Evolutionary conservation across 1,140 invertebrate species (phyloP), one percentile per base, ranked within the genome.

Genomic region (Halyomorpha halys): DNA sequence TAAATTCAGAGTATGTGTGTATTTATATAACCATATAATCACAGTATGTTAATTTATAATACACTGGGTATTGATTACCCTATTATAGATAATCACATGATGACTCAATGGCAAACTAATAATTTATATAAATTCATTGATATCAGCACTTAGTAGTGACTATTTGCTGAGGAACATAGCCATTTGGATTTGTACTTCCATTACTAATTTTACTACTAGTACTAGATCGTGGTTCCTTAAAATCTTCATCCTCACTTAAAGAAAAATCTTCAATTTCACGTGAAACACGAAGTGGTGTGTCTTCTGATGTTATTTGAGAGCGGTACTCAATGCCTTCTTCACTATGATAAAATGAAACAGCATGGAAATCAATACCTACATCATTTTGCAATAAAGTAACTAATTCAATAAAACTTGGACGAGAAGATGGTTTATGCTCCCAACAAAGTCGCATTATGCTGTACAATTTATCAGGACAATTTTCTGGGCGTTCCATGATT

Each of bases 401-500:
- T 13, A 94, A 81, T 60, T 89, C 84, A 61, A 90, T 78, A 76
- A 98, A 98, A 62, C 86, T 84, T 18, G 94, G 94, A 59, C 94
- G 76, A 25, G 77, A 76, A 25, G 79, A 78, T 8, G 87, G 81
- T 70, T 87, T 84, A 71, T 87, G 86, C 69, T 83, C 81, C 94
- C 94, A 98, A 71, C 92, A 97, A 49, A 79, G 76, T 63, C 84
- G 80, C 95, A 98, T 98, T 39, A 98, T 74, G 60, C 84, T 78
- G 74, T 91, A 94, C 69, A 98, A 76, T 69, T 86, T 82, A 65
- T 94, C 87, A 0, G 94, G 93, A 78, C 95, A 98, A 71, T 94
- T 90, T 72, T 93, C 90, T 0, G 95, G 95, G 61, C 85, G 82
- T 71, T 93, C 88, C 91, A 98, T 94, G 21, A 93, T 84, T 27